Base-by-base conservation (phyloP, 2,797 vertebrate genomes). In the Rousettus madagascariensis region DNA sequence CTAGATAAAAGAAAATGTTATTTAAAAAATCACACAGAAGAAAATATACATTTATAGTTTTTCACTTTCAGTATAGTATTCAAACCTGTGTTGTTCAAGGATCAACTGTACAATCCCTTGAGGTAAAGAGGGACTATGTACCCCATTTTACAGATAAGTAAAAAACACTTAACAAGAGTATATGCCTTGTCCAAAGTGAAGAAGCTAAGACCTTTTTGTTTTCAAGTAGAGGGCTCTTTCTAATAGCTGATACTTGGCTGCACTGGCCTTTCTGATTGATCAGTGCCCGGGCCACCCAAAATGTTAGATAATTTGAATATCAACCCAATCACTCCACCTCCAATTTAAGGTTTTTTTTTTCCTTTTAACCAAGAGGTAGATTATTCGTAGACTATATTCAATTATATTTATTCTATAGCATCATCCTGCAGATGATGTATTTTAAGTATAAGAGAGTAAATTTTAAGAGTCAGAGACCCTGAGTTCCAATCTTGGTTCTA, bases 361-460 rank as follows among this genome's bases (percentile, higher is more conserved):
- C 38, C 46, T 16, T 90, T 46, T 71, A 88, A 79, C 38, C 12
- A 90, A 83, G 51, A 78, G n/a, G 55, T 11, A 94, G 51, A 86
- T 24, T 79, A 69, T 55, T 91, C 26, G 71, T 84, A 16, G 94
- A 91, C 24, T 53, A 86, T 65, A 89, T 69, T 69, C 19, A 7
- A 85, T 90, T 84, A 65, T 16, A 65, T 61, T 71, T 85, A 65
- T 71, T 89, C 71, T 71, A 55, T 5, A 92, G 66, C 24, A 92
- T 16, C n/a, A 92, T 66, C 49, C 19, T 91, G 59, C 79, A 53
- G 86, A n/a, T 49, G 15, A 49, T 49, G 49, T 36, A 75, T 53
- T 22, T n/a, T 46, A 75, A 83, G 38, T 61, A 92, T 94, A 88
- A 74, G 55, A 97, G 24, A 96, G 66, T 1, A 85, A 38, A 85